Evolutionary conservation across 2,797 vertebrate species (phyloP), one percentile per base, ranked within the genome.

Genomic region (Chaetophractus vellerosus): DNA sequence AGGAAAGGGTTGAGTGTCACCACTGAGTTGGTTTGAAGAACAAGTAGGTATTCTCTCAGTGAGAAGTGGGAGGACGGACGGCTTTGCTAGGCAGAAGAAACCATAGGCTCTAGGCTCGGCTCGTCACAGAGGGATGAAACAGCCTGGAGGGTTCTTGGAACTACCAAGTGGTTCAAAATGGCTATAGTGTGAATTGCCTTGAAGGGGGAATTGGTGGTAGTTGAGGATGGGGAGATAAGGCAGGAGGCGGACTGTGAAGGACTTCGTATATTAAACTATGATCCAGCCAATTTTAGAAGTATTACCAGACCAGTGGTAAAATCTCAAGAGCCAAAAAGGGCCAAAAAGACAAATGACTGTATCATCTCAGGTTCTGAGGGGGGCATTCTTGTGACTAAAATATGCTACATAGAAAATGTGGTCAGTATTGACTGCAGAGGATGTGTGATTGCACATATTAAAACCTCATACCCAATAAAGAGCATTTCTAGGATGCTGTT

Each of bases 1-100:
- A 55, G 55, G 52, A 93, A 82, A 83, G 63, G 24, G 23, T 66
- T 66, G 63, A 59, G 50, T 78, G 41, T 87, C 64, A 93, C n/a
- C 31, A 66, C 0, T 68, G 57, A 82, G 26, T 68, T 52, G 38
- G 63, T 93, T 36, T 66, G 15, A 52, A 89, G 45, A 28, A 75
- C 11, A 78, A 78, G 52, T 64, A 86, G 26, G 9, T 21, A 64
- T 64, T 71, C 26, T 45, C 10, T 82, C 71, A 81, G 7, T 36
- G 50, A 82, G 87, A 71, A 52, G 71, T 8, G 1, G n/a, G 63
- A 86, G 68, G 89, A 74, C 52, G 68, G 89, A 74, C 52, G 76
- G 23, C 57, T 87, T 80, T 91, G 85, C 33, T 11, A 92, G 45
- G 19, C 4, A 52, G n/a, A n/a, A n/a, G n/a, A n/a, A n/a, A n/a